These are phyloP conservation scores for Aspidoscelis tigris DNA, from an alignment of 2,113 vertebrate genomes.

Conservation along the genomic window DNA sequence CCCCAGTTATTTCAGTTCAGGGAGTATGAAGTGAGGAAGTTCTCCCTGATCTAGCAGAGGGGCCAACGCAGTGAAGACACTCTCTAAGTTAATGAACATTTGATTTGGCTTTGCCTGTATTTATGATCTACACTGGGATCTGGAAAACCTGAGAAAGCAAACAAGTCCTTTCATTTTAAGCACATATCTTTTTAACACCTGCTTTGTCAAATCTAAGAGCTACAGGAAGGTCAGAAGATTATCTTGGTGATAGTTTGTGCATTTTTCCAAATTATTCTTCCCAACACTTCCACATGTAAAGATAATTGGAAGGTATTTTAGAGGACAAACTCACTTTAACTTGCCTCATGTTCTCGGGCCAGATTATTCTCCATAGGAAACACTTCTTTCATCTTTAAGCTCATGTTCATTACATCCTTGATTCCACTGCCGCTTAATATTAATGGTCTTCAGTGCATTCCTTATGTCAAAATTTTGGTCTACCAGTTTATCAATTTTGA, in stretches of 20 bases:
- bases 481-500: slow-evolving; percentile 50
- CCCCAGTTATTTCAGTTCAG: too few relatives aligned
- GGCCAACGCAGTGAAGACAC: background rate
- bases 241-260: slow-evolving; percentile 50
- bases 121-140: background rate
- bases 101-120: background rate
- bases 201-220: slow-evolving; percentile 58
- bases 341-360: background rate
- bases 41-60: too few relatives aligned
- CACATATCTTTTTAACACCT: slow-evolving; percentile 56
- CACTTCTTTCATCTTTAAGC: background rate
- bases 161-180: slow-evolving; percentile 55
- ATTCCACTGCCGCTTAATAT: slow-evolving; percentile 18
- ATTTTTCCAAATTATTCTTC: slow-evolving; percentile 64
- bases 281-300: slow-evolving; percentile 55
- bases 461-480: slow-evolving; percentile 23
- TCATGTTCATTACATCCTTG: slow-evolving; percentile 19
- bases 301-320: slow-evolving; percentile 56
- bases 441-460: slow-evolving; percentile 32
- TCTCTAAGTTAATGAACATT: background rate
- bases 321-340: slow-evolving; percentile 36
- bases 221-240: slow-evolving; percentile 48
- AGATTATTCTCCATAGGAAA: background rate
- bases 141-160: slow-evolving; percentile 18
- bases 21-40: too few relatives aligned